A percentile compares a stretch with the other conserved stretches of the same genome.
These are phyloP conservation scores for Cynaeus angustus DNA, from an alignment of 2,888 invertebrate species.

Conservation along the genomic window DNA sequence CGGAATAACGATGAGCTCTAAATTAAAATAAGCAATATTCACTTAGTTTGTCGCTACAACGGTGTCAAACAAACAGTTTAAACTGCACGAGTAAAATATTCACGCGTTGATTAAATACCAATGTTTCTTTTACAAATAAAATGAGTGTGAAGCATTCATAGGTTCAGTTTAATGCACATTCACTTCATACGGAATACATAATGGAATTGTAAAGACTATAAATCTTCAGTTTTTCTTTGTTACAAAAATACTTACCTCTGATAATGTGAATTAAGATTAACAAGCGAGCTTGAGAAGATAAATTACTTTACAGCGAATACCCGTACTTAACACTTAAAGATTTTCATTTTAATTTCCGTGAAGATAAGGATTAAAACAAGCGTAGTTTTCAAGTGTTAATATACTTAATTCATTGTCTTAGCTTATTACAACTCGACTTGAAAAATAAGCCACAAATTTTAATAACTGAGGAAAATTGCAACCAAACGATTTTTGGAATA, in stretches of 20 bases:
- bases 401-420: conserved; percentile 1
- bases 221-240: conserved; percentile 15
- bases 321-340: conserved; percentile 16
- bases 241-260: conserved; percentile 13
- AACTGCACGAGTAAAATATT: no score
- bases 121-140: no score
- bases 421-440: neutral
- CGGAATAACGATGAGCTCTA: no score
- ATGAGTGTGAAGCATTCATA: no score
- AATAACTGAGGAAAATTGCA: no score
- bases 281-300: conserved; percentile 16
- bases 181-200: neutral
- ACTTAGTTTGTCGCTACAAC: no score
- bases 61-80: no score
- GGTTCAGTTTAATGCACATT: neutral
- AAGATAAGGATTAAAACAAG: neutral
- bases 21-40: no score
- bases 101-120: no score
- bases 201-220: neutral
- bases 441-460: no score
- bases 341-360: conserved; percentile 15
- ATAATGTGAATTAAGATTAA: conserved; percentile 24
- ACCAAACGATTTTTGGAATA: no score
- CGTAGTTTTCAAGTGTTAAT: neutral
- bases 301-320: conserved; percentile 13